A percentile compares a stretch with the other conserved stretches of the same genome.
phyloP scores from a whole-genome alignment of 2,888 invertebrate genomes.

The Agrochola litura region DNA sequence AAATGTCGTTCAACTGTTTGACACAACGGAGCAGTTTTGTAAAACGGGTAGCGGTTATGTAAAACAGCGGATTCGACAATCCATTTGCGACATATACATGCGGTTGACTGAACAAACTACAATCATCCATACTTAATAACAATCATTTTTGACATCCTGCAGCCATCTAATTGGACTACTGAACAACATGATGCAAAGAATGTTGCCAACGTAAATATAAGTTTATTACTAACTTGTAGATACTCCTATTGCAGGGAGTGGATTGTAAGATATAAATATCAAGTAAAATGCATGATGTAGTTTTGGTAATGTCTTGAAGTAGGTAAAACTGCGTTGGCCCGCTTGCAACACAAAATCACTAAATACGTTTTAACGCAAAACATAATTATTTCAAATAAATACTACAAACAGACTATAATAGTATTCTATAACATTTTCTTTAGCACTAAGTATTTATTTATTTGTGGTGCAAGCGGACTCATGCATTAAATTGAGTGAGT shows the following conservation, averaged over 20 bases:
- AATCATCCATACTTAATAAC: constrained; percentile 21
- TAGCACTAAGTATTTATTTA: background rate
- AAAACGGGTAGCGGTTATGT: too few relatives aligned
- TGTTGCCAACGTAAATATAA: constrained; percentile 46
- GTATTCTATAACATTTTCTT: background rate
- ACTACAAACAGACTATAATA: background rate
- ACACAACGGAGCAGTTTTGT: too few relatives aligned
- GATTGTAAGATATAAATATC: background rate
- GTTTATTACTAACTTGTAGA: constrained; percentile 39
- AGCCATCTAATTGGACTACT: constrained; percentile 32
- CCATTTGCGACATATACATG: background rate
- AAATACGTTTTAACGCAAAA: background rate
- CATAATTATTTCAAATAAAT: background rate
- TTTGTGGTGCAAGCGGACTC: background rate
- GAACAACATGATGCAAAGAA: constrained; percentile 29
- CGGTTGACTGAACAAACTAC: background rate
- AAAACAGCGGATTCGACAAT: too few relatives aligned
- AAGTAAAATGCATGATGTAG: constrained; percentile 36
- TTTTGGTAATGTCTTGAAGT: constrained; percentile 2
- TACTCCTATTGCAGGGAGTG: background rate
- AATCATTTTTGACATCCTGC: constrained; percentile 30
- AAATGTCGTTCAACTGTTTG: too few relatives aligned
- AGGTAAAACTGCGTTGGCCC: background rate
- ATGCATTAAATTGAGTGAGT: background rate
- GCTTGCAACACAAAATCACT: background rate